Evolutionary conservation across 2,888 invertebrate species (phyloP).

Genomic region (Hanleya hanleyi): DNA sequence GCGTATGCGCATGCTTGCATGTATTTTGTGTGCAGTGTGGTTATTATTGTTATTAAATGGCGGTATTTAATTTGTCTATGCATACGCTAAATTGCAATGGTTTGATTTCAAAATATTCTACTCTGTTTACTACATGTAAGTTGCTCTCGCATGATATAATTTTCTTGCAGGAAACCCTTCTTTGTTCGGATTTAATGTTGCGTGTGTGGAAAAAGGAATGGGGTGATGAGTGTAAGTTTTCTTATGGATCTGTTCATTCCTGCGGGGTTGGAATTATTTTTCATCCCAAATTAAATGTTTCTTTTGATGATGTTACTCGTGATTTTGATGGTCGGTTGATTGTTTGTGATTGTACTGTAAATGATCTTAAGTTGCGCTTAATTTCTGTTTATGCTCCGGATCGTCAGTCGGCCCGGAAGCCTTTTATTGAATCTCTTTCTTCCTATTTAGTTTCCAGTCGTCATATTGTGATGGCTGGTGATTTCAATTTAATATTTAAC

Average conservation of each 20-base stretch:
- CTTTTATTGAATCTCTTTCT: background rate
- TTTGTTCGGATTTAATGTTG: background rate
- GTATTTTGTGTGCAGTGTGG: no score
- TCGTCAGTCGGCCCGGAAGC: background rate
- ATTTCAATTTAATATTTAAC: background rate
- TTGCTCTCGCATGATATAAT: background rate
- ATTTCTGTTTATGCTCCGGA: background rate
- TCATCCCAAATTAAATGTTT: background rate
- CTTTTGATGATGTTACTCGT: background rate
- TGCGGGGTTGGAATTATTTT: background rate
- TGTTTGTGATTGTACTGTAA: background rate
- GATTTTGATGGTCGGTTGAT: background rate
- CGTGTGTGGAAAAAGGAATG: background rate
- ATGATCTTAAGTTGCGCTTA: background rate
- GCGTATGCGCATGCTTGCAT: no score
- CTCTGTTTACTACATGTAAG: background rate
- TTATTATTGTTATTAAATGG: no score
- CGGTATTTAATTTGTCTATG: background rate
- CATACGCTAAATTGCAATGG: background rate
- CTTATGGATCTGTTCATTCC: background rate
- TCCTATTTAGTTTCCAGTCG: background rate
- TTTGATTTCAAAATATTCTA: background rate
- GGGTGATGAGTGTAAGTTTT: background rate
- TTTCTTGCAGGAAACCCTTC: background rate
- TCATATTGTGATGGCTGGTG: background rate